Evolutionary conservation across 2,113 vertebrate genomes (phyloP), one percentile per base, ranked within the genome.

Genomic region (Macquaria australasica): DNA sequence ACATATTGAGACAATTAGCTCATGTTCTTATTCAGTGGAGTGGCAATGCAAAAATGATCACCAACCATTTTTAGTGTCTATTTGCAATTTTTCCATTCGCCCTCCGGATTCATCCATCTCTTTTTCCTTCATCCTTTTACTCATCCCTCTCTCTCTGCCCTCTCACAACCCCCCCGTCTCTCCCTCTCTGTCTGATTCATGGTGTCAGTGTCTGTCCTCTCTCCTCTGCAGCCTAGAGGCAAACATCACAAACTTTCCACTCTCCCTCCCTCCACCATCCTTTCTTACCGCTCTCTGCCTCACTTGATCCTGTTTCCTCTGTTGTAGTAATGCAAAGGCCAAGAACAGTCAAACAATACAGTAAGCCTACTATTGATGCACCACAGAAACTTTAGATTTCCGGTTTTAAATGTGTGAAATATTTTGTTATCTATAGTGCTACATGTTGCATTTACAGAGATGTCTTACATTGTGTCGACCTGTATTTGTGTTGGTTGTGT

Each of bases 131-230:
- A 55, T 60, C 12, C 21, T 28, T 87, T 73, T 23, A 55, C 70
- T 62, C 41, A 34, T 76, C 12, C 67, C 70, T 59, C 25, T 73
- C 78, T 37, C 63, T 1, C 11, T 59, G 59, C 23, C 62, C 73
- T 73, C 67, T 80, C 39, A 34, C 64, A 31, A 43, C 68, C 77
- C 31, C 1, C 63, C 63, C 0, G 1, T 53, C 2, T 78, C 39
- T 28, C 39, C 2, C 6, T 1, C 43, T 21, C 15, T 14, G 3
- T 85, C 79, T 81, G 66, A 90, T 83, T 86, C 69, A 74, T 53
- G n/a, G 71, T 70, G 71, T 81, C 82, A 79, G 66, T 56, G n/a
- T 71, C 59, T 87, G 74, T 68, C 72, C 68, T 79, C 81, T 60
- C 39, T 53, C n/a, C 55, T 43, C 63, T 56, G 43, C 20, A 86